These are phyloP conservation scores for Pantelozetes paolii DNA, from an alignment of 2,888 invertebrate species.

Conservation along the genomic window DNA sequence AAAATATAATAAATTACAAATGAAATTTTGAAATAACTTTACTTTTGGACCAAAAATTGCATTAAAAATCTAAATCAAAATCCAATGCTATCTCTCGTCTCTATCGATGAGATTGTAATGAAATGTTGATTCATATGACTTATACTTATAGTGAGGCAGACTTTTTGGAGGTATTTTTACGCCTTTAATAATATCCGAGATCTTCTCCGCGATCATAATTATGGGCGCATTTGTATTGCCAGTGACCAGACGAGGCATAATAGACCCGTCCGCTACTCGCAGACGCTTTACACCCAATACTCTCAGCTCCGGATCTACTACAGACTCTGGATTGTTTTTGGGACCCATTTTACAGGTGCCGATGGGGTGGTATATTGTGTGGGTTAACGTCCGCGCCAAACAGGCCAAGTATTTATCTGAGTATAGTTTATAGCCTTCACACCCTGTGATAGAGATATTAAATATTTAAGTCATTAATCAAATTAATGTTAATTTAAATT, in stretches of 20 bases:
- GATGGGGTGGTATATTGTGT: slow-evolving; percentile 84
- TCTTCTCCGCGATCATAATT: slow-evolving; percentile 88
- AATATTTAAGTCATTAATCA: not conserved
- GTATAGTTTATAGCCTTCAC: slow-evolving; percentile 43
- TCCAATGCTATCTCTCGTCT: not conserved
- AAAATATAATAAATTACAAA: too few species aligned
- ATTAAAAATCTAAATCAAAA: too few species aligned
- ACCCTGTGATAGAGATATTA: not conserved
- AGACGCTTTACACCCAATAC: slow-evolving; percentile 60
- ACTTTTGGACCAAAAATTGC: too few species aligned
- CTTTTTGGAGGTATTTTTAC: not conserved
- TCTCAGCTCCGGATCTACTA: slow-evolving; percentile 71
- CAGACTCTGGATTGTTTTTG: slow-evolving; percentile 68
- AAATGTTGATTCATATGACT: not conserved
- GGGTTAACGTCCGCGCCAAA: slow-evolving; percentile 75
- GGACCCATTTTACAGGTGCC: slow-evolving; percentile 88
- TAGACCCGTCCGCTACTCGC: slow-evolving; percentile 77
- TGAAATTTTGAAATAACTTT: too few species aligned
- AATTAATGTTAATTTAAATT: not conserved
- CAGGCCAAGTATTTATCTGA: slow-evolving; percentile 82
- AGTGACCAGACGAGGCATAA: slow-evolving; percentile 81
- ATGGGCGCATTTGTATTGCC: slow-evolving; percentile 86
- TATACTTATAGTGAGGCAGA: not conserved
- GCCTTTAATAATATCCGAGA: slow-evolving; percentile 74
- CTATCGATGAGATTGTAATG: not conserved